phyloP scores from a whole-genome alignment of 2,797 vertebrate genomes.

The Bradypus variegatus region DNA sequence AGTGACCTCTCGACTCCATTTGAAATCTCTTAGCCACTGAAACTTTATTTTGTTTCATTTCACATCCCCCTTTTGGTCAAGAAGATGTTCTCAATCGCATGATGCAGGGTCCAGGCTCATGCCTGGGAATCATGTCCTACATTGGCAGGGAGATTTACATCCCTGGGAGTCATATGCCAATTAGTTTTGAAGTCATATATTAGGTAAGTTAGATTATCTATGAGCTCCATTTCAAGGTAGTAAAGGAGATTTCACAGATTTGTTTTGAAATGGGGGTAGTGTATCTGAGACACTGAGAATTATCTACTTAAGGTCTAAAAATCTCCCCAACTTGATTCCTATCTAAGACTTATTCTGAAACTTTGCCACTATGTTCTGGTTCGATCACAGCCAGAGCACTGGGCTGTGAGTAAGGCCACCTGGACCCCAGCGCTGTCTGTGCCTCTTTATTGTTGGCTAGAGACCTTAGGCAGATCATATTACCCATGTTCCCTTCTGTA shows the following conservation, averaged over 20 bases:
- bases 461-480: neutral
- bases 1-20: no score
- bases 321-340: neutral
- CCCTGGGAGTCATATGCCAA: no score
- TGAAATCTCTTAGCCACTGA: no score
- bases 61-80: no score
- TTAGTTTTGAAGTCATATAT: neutral
- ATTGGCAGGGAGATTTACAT: no score
- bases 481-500: neutral
- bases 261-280: neutral
- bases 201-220: neutral
- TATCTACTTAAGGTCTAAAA: slow-evolving; percentile 4
- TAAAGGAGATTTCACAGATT: slow-evolving; percentile 18
- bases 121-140: no score
- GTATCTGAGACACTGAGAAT: neutral
- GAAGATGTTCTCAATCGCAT: no score
- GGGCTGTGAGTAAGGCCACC: neutral
- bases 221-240: neutral
- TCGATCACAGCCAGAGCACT: neutral
- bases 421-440: neutral
- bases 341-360: neutral
- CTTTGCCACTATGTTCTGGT: neutral
- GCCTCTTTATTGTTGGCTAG: neutral
- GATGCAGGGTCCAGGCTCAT: no score
- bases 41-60: no score